These are phyloP conservation scores for Diadumene lineata DNA, from an alignment of 92 coral and sea anemone species.

Conservation along the genomic window DNA sequence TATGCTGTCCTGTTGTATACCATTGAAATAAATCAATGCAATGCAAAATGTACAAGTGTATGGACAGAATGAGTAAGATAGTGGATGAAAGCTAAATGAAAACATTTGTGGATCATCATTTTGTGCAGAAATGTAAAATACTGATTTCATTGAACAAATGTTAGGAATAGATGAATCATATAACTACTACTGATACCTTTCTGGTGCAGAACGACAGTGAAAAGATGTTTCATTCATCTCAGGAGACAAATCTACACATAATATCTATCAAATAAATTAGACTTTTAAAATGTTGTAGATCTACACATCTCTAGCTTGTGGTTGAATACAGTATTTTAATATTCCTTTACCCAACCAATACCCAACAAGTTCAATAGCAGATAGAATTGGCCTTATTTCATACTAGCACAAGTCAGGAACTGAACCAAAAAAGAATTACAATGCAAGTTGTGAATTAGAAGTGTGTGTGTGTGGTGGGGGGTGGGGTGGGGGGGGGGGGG, in stretches of 20 bases:
- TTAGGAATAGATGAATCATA: neutral
- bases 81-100: neutral
- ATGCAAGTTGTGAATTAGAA: too few species aligned
- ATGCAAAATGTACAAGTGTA: neutral
- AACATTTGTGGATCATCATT: too few species aligned
- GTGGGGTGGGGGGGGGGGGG: too few species aligned
- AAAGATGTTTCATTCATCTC: conserved; percentile 76
- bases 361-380: too few species aligned
- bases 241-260: conserved; percentile 87
- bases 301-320: too few species aligned
- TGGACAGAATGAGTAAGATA: neutral
- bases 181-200: conserved; percentile 26
- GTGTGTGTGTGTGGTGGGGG: too few species aligned
- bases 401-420: neutral
- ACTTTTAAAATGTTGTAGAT: too few species aligned
- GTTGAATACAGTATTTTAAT: too few species aligned
- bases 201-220: conserved; percentile 63
- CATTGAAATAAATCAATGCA: neutral
- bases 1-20: conserved; percentile 75
- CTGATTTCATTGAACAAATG: neutral
- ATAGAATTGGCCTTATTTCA: too few species aligned
- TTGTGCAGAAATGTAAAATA: too few species aligned
- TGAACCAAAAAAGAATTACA: too few species aligned
- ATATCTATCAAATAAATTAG: conserved; percentile 55
- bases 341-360: too few species aligned